Evolutionary conservation across 2,113 vertebrate species (phyloP).

Genomic region (Tricholaema leucomelas): DNA sequence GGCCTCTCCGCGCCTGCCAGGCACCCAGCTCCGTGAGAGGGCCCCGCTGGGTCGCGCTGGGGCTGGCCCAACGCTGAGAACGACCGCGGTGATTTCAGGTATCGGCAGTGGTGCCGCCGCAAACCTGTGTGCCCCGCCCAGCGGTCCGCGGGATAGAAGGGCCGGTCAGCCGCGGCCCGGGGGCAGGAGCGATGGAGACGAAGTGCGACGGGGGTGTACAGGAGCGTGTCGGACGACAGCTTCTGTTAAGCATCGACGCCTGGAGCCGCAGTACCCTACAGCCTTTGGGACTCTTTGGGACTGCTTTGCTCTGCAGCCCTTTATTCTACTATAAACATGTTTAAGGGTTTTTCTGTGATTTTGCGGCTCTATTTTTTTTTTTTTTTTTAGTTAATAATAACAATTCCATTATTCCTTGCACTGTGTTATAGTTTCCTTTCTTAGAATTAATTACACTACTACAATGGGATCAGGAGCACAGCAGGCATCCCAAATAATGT

Average conservation of each 20-base stretch:
- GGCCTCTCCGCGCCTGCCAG: too few species aligned
- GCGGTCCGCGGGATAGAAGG: neutral
- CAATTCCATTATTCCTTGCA: accelerated
- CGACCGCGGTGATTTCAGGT: neutral
- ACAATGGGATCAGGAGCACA: neutral
- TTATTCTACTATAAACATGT: accelerated
- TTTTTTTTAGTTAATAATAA: neutral
- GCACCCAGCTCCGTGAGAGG: neutral
- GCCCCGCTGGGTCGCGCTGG: neutral
- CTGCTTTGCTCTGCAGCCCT: neutral
- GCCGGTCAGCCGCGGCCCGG: neutral
- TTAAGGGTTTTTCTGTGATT: neutral
- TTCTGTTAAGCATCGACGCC: accelerated
- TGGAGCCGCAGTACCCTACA: neutral
- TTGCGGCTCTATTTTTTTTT: neutral
- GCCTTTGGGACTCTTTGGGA: too few species aligned
- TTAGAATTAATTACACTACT: neutral
- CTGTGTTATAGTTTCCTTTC: neutral
- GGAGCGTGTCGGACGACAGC: neutral
- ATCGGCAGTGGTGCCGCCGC: neutral
- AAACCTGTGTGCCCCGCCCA: neutral
- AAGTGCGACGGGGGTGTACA: accelerated
- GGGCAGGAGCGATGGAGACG: neutral
- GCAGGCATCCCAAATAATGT: neutral
- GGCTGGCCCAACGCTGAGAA: neutral